Evolutionary conservation across 2,113 vertebrate species (phyloP).

Genomic region (Barnardius zonarius): DNA sequence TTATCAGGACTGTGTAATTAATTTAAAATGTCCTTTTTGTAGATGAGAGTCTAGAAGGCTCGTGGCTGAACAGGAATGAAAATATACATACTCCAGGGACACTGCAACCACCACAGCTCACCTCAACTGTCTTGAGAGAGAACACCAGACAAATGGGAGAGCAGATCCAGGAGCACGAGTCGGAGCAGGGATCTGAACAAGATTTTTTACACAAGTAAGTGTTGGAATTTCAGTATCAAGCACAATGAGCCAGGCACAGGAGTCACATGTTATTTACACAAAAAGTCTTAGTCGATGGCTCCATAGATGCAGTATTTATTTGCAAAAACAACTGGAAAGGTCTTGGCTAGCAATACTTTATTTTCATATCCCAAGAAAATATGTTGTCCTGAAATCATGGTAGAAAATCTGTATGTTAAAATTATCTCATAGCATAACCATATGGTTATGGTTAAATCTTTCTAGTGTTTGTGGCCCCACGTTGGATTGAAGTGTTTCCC

Average conservation of each 20-base stretch:
- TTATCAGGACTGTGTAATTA: neutral
- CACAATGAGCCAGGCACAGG: neutral
- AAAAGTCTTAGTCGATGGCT: neutral
- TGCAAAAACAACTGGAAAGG: neutral
- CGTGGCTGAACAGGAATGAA: slow-evolving; percentile 94
- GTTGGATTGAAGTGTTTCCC: neutral
- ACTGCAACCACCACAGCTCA: slow-evolving; percentile 92
- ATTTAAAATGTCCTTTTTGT: neutral
- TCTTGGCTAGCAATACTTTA: neutral
- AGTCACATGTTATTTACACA: neutral
- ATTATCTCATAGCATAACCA: neutral
- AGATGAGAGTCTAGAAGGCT: slow-evolving; percentile 94
- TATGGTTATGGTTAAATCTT: neutral
- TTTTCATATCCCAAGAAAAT: neutral
- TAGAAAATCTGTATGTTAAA: neutral
- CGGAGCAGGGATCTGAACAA: slow-evolving; percentile 94
- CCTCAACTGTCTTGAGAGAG: slow-evolving; percentile 94
- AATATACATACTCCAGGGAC: slow-evolving; percentile 90
- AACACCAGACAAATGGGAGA: slow-evolving; percentile 90
- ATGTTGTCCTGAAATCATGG: neutral
- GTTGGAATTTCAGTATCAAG: neutral
- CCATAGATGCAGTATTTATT: neutral
- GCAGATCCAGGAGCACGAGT: slow-evolving; percentile 93
- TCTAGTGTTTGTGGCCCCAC: neutral
- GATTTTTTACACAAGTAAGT: slow-evolving; percentile 97